phyloP scores from a whole-genome alignment of 2,797 vertebrate species.

The Emydoidea blandingii region DNA sequence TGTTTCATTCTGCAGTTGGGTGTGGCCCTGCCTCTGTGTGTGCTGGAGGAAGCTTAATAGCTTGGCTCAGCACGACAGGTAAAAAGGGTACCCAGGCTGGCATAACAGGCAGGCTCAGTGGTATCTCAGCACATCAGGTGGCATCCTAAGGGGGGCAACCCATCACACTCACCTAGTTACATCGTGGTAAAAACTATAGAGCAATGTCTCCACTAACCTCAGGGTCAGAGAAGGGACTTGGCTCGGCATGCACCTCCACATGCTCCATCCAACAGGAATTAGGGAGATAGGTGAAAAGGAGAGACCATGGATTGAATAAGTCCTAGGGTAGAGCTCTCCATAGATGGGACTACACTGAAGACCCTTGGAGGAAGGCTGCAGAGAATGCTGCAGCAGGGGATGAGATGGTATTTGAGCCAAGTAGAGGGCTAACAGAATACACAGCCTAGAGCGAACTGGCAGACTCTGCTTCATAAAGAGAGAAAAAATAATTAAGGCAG shows the following conservation, averaged over 20 bases:
- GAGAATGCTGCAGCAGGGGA: background rate
- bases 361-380: background rate
- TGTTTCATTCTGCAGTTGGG: no score
- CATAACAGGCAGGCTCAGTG: no score
- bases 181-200: background rate
- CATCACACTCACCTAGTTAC: background rate
- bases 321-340: background rate
- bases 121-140: no score
- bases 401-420: background rate
- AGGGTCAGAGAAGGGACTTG: background rate
- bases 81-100: no score
- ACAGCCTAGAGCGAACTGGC: background rate
- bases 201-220: background rate
- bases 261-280: background rate
- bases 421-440: background rate
- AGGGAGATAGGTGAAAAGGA: background rate
- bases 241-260: background rate
- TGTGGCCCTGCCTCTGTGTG: no score
- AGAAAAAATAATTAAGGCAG: background rate
- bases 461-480: background rate
- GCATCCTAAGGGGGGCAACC: no score
- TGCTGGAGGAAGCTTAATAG: no score
- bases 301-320: background rate
- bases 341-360: background rate
- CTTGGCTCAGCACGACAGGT: no score